phyloP scores from a whole-genome alignment of 1,140 invertebrate species.

The Mycetomoellerius zeteki region DNA sequence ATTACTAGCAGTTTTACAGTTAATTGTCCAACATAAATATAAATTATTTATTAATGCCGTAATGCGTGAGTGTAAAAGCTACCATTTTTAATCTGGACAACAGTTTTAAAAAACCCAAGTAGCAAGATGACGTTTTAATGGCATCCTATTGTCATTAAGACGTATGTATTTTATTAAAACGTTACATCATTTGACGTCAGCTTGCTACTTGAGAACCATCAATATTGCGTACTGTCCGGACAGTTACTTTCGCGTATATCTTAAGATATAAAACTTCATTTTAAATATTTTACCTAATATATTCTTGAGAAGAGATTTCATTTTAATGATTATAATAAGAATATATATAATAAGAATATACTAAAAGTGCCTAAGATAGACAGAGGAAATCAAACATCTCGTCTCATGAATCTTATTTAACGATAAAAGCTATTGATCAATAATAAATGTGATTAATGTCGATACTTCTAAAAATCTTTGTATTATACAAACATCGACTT shows the following conservation, averaged over 20 bases:
- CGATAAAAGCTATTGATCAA: background rate
- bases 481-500: background rate
- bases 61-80: no score
- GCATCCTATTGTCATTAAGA: no score
- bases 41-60: no score
- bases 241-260: background rate
- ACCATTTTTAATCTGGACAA: no score
- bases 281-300: background rate
- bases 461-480: background rate
- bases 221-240: no score
- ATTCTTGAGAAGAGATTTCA: background rate
- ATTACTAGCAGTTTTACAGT: no score
- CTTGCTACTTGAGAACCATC: no score
- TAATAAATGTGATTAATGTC: background rate
- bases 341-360: background rate
- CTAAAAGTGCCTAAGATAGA: background rate
- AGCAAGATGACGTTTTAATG: no score
- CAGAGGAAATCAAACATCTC: background rate
- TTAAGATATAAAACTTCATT: background rate
- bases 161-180: no score
- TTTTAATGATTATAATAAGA: background rate
- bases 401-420: background rate
- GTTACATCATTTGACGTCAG: no score
- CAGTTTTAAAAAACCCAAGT: no score
- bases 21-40: no score